phyloP scores from a whole-genome alignment of 1,140 invertebrate genomes.

The Lucilia sericata region DNA sequence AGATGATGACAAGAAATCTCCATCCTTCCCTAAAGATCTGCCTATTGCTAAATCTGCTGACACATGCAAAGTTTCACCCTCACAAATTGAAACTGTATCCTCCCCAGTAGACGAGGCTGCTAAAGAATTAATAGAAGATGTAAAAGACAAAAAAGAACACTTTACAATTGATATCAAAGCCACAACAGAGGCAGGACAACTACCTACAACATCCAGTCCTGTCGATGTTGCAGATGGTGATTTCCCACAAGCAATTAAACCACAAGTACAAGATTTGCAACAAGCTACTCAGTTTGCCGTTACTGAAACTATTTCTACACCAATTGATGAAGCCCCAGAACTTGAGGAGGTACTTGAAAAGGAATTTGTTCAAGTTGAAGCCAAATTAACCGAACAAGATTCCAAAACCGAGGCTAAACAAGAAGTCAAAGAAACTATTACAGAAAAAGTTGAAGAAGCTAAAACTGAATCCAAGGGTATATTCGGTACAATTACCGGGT shows the following conservation, averaged over 20 bases:
- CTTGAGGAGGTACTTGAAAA: neutral
- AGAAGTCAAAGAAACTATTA: neutral
- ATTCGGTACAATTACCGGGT: neutral
- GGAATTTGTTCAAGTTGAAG: neutral
- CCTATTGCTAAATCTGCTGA: neutral
- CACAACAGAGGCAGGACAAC: conserved; percentile 40
- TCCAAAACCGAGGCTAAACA: neutral
- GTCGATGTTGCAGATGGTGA: conserved; percentile 62
- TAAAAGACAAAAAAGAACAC: conserved; percentile 32
- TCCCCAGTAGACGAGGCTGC: conserved; percentile 58
- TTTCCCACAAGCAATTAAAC: conserved; percentile 43
- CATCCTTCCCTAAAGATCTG: neutral
- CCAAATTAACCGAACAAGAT: neutral
- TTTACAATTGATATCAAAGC: conserved; percentile 11
- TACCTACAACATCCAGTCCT: conserved; percentile 59
- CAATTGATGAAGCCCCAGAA: neutral
- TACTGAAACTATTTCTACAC: conserved; percentile 28
- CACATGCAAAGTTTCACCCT: conserved; percentile 43
- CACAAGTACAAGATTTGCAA: neutral
- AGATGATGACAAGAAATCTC: neutral
- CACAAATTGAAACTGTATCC: conserved; percentile 54
- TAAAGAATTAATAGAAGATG: conserved; percentile 27
- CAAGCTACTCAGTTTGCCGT: neutral
- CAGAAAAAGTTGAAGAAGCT: neutral
- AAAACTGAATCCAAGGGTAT: conserved; percentile 1